These are phyloP conservation scores for Metallyticus violacea DNA, from an alignment of 2,888 invertebrate genomes.

Conservation along the genomic window DNA sequence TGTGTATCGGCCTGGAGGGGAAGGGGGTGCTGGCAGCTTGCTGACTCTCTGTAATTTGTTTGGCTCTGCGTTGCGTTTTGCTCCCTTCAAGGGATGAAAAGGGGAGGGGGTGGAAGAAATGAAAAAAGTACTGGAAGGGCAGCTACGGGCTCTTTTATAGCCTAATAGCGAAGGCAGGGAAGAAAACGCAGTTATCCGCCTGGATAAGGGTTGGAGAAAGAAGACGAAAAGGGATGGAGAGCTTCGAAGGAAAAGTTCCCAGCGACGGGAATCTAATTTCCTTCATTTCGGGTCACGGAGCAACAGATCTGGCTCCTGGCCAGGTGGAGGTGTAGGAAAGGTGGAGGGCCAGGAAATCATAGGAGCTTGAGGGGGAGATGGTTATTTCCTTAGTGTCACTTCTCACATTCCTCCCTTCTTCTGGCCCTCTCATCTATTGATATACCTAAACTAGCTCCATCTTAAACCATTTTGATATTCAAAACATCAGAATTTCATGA, in stretches of 20 bases:
- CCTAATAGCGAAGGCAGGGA: background rate
- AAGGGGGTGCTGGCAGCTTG: background rate
- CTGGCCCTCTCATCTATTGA: background rate
- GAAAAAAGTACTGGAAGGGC: background rate
- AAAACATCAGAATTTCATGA: too few relatives aligned
- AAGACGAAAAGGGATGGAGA: too few relatives aligned
- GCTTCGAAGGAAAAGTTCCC: constrained; percentile 3
- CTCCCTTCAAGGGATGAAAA: background rate
- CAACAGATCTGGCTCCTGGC: constrained; percentile 10
- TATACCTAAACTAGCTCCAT: too few relatives aligned
- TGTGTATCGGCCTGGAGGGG: background rate
- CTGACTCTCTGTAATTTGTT: background rate
- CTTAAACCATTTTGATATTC: too few relatives aligned
- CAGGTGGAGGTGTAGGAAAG: background rate
- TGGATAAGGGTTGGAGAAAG: background rate
- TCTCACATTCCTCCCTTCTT: background rate
- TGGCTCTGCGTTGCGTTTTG: background rate
- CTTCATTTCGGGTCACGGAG: constrained; percentile 24
- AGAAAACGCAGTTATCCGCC: constrained; percentile 15
- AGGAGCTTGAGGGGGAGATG: background rate
- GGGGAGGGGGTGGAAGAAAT: background rate
- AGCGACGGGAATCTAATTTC: constrained; percentile 13
- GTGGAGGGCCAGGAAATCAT: background rate
- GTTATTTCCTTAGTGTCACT: background rate
- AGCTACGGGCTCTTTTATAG: background rate